Percentiles rank a stretch among this genome's conserved stretches.
Evolutionary conservation across 2,888 invertebrate species (phyloP).

Genomic region (Crematogaster levior): DNA sequence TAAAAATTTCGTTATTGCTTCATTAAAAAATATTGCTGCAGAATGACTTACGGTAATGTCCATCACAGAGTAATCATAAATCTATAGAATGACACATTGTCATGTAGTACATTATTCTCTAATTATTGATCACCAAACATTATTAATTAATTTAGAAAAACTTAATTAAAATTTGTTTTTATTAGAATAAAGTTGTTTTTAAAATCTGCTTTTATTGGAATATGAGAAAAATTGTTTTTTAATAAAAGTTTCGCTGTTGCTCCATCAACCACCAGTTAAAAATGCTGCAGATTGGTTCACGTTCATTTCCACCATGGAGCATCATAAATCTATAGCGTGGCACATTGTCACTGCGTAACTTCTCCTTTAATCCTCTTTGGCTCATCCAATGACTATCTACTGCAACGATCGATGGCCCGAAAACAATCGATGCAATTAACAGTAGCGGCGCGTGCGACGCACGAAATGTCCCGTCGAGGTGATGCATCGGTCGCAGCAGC

Average conservation of each 20-base stretch:
- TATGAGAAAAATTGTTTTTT: not conserved
- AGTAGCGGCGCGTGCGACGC: conserved; percentile 78
- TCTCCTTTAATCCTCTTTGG: conserved; percentile 42
- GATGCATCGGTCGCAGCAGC: conserved; percentile 78
- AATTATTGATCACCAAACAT: not conserved
- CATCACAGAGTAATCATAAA: not conserved
- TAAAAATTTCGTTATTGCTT: not conserved
- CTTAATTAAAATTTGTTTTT: not conserved
- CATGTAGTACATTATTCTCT: not conserved
- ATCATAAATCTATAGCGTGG: not conserved
- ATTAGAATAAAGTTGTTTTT: not conserved
- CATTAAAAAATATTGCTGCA: not conserved
- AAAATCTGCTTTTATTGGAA: not conserved
- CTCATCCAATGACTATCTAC: conserved; percentile 19
- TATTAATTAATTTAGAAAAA: not conserved
- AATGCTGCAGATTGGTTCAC: not conserved
- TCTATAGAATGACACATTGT: not conserved
- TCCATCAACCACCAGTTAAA: not conserved
- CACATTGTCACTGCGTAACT: conserved; percentile 11
- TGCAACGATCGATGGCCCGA: conserved; percentile 69
- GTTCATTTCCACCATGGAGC: not conserved
- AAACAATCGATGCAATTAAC: conserved; percentile 83
- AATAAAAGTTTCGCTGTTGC: not conserved
- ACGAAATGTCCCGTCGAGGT: conserved; percentile 65
- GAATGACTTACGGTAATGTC: not conserved